Evolutionary conservation across 2,113 vertebrate species (phyloP), one percentile per base, ranked within the genome.

Genomic region (Gavialis gangeticus): DNA sequence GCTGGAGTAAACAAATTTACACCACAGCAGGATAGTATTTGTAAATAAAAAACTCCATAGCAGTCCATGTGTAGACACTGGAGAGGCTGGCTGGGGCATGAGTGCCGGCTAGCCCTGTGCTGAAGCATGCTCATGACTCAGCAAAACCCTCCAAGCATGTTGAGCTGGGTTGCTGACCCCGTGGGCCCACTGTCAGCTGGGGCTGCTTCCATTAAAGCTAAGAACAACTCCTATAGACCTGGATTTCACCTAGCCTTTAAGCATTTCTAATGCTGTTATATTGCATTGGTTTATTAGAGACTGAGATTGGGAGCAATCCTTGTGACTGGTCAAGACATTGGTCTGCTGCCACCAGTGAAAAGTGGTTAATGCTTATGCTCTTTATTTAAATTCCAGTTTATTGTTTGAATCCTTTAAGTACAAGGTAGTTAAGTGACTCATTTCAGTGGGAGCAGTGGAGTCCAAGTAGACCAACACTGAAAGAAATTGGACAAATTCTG

Each of bases 341-440:
- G 22, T 58, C 67, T 60, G 67, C 21, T 37, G 37, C 37, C 24
- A 34, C 30, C 30, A 22, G 30, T 34, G 5, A 71, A 37, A 30
- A 37, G 7, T 46, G 34, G 34, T 46, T 71, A 46, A 37, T 71
- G 34, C 30, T 37, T 71, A 37, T 71, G 8, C 24, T 71, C 12
- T 71, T 37, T 71, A 37, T 71, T 71, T 46, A 22, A 71, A 71
- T 22, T 71, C 67, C 21, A 37, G 69, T 37, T 71, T 71, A 24
- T 46, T 24, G 5, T 17, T 3, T 22, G 71, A 69, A 64, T 1
- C 18, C 15, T 79, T 86, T 92, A 75, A 81, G 37, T 85, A 21
- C 71, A 2, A 0, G 0, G 21, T 54, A 63, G 62, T 90, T 78
- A 0, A 2, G 24, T n/a, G 37, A 62, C 25, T 82, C 4, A 25